Evolutionary conservation across 2,797 vertebrate species (phyloP).

Genomic region (Xenops minutus): DNA sequence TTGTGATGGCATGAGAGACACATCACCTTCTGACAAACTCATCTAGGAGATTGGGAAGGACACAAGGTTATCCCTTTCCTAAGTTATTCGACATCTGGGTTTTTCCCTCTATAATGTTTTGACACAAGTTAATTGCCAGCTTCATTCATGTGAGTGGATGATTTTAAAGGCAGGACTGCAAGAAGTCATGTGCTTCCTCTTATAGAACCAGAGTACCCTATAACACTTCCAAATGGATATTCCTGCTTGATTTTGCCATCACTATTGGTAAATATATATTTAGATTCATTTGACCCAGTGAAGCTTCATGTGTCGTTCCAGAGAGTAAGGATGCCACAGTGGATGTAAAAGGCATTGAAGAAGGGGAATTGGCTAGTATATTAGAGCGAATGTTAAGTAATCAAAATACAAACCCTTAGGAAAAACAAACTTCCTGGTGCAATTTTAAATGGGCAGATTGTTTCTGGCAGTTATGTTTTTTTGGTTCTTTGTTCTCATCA

Average conservation of each 20-base stretch:
- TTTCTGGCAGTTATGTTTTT: background rate
- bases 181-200: constrained; percentile 43
- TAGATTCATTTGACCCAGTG: background rate
- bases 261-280: background rate
- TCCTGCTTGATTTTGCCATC: constrained; percentile 13
- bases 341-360: background rate
- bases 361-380: background rate
- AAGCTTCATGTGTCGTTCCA: constrained; percentile 19
- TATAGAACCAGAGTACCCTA: constrained; percentile 15
- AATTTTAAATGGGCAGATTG: background rate
- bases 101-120: constrained; percentile 66
- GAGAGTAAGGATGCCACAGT: background rate
- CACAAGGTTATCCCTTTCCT: constrained; percentile 54
- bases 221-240: constrained; percentile 16
- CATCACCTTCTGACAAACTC: constrained; percentile 53
- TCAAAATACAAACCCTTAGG: constrained; percentile 17
- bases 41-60: constrained; percentile 31
- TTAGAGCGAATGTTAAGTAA: background rate
- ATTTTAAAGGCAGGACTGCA: constrained; percentile 31
- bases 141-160: constrained; percentile 52
- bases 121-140: constrained; percentile 70
- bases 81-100: constrained; percentile 58
- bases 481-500: constrained; percentile 18
- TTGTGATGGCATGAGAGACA: background rate
- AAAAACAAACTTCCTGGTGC: constrained; percentile 2